Base-by-base conservation (phyloP, 2,888 invertebrate species). In the Sphaeridia pumilis region DNA sequence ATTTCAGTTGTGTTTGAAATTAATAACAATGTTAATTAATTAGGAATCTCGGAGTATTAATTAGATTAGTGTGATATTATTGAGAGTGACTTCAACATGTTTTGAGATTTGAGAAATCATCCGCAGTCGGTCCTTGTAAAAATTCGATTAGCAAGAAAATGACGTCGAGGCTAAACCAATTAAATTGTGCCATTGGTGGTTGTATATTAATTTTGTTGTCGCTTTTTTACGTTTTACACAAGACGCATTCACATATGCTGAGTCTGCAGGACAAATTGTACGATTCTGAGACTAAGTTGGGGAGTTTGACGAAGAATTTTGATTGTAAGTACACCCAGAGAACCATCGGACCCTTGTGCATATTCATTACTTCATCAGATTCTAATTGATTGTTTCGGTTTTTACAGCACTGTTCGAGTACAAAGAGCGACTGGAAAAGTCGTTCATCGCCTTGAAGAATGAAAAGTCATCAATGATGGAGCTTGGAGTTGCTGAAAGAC, bases 291-390 rank as follows among this genome's bases (percentile, higher is more conserved):
- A 51, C 54, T 2, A 59, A 59, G 31, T 56, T 54, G 27, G 35
- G 48, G 10, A 57, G 49, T 35, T 42, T 59, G 3, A 46, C 54
- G 10, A 49, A 54, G n/a, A 60, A 62, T 45, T 62, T 60, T 55
- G 62, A 62, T 35, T 60, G 62, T 62, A 58, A 59, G 57, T 26
- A n/a, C n/a, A n/a, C n/a, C n/a, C n/a, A n/a, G n/a, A n/a, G n/a
- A n/a, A n/a, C n/a, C n/a, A n/a, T n/a, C n/a, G n/a, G n/a, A n/a
- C n/a, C n/a, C n/a, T n/a, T n/a, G n/a, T n/a, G n/a, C n/a, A n/a
- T n/a, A n/a, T n/a, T n/a, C n/a, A n/a, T n/a, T n/a, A n/a, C n/a
- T n/a, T n/a, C n/a, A n/a, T n/a, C n/a, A n/a, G n/a, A n/a, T n/a
- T n/a, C n/a, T n/a, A n/a, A n/a, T n/a, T n/a, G n/a, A n/a, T n/a